Percentiles rank a stretch among this genome's conserved stretches.
Conservation (phyloP, 2,113 vertebrate genomes). For the Columba janthina region DNA sequence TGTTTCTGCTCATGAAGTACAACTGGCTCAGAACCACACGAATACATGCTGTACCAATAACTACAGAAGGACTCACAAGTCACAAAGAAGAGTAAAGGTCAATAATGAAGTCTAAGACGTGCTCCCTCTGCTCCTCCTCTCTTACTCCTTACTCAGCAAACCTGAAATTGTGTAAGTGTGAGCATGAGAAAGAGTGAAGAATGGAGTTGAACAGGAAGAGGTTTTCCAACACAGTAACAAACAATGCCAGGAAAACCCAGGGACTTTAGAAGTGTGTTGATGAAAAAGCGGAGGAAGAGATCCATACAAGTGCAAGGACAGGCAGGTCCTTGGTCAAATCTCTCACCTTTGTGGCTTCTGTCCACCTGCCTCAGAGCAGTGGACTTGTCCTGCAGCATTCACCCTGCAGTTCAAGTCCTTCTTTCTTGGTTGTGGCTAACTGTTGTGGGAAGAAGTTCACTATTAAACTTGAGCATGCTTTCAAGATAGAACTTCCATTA, state of each 20-base stretch:
- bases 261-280: neutral
- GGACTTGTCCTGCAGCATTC: neutral
- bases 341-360: neutral
- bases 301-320: neutral
- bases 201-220: neutral
- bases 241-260: neutral
- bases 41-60: neutral
- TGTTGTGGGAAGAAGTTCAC: neutral
- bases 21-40: neutral
- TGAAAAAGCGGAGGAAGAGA: neutral
- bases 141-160: neutral
- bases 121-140: neutral
- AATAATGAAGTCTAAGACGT: neutral
- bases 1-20: neutral
- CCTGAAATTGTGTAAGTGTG: neutral
- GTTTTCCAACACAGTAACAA: neutral
- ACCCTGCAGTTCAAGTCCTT: neutral
- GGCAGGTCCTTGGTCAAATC: neutral
- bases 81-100: neutral
- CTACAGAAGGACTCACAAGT: neutral
- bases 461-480: accelerated
- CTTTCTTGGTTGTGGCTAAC: neutral
- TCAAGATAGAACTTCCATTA: neutral
- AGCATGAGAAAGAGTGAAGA: neutral
- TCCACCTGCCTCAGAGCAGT: neutral